Evolutionary conservation across 2,113 vertebrate genomes (phyloP).

Genomic region (Chaetops frenatus): DNA sequence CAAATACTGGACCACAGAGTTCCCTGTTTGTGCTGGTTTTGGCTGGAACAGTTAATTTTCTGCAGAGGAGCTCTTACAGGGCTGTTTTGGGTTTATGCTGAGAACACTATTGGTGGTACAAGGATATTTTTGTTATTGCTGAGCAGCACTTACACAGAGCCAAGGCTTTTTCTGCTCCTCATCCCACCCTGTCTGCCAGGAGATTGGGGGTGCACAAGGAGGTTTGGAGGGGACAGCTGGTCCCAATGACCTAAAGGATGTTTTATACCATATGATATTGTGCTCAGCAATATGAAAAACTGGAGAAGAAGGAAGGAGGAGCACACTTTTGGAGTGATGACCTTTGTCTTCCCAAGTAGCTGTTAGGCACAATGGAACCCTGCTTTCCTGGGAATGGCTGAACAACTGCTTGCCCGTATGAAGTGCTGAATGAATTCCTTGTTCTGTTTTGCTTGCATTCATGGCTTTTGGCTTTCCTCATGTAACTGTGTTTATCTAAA

Average conservation of each 20-base stretch:
- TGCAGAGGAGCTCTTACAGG: background rate
- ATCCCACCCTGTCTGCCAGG: background rate
- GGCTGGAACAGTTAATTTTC: background rate
- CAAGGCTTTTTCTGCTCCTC: background rate
- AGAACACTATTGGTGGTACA: background rate
- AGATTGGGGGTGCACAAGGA: background rate
- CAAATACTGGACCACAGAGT: background rate
- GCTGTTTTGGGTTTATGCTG: background rate
- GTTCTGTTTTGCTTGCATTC: background rate
- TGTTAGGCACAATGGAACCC: fast-evolving
- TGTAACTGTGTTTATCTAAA: background rate
- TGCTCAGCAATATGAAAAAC: background rate
- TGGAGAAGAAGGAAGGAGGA: background rate
- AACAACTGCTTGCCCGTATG: background rate
- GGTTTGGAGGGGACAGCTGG: background rate
- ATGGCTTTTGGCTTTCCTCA: background rate
- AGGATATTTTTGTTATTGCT: background rate
- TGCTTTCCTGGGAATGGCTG: background rate
- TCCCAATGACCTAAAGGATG: background rate
- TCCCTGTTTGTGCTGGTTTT: background rate
- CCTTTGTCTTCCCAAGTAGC: background rate
- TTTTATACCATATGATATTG: background rate
- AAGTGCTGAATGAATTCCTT: background rate
- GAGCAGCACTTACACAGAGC: background rate
- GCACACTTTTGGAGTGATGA: background rate